Evolutionary conservation across 2,797 vertebrate genomes (phyloP).

Genomic region (Calcarius lapponicus): DNA sequence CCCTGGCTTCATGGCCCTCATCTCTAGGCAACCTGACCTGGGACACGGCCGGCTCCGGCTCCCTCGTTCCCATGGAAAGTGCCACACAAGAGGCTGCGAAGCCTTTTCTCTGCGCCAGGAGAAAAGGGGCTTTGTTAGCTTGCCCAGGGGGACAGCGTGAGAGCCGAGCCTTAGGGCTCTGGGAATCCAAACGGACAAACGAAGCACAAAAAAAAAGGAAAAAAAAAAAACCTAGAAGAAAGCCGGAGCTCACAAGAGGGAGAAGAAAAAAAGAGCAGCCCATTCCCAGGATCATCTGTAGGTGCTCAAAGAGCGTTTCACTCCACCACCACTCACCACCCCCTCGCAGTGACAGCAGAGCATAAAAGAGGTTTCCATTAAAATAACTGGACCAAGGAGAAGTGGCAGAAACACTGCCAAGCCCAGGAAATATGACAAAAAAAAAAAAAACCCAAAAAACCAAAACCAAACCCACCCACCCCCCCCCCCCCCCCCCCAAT

Average conservation of each 20-base stretch:
- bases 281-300: conserved; percentile 74
- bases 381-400: background rate
- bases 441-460: too few relatives aligned
- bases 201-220: conserved; percentile 50
- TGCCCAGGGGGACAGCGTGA: conserved; percentile 89
- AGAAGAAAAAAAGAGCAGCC: background rate
- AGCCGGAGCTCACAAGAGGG: conserved; percentile 42
- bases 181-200: conserved; percentile 87
- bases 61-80: conserved; percentile 92
- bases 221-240: conserved; percentile 47
- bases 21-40: conserved; percentile 89
- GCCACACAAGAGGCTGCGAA: conserved; percentile 84
- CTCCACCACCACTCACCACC: background rate
- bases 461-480: background rate
- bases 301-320: conserved; percentile 37
- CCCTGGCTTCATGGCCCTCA: conserved; percentile 74
- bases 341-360: background rate
- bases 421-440: background rate
- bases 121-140: conserved; percentile 98
- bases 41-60: conserved; percentile 77
- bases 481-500: too few relatives aligned
- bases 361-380: conserved; percentile 28
- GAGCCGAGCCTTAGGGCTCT: conserved; percentile 81
- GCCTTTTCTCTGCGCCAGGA: conserved; percentile 87
- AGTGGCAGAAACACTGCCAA: background rate